These are phyloP conservation scores for Melanotaenia pygmaea DNA, from an alignment of 2,797 vertebrate genomes.

Conservation along the genomic window DNA sequence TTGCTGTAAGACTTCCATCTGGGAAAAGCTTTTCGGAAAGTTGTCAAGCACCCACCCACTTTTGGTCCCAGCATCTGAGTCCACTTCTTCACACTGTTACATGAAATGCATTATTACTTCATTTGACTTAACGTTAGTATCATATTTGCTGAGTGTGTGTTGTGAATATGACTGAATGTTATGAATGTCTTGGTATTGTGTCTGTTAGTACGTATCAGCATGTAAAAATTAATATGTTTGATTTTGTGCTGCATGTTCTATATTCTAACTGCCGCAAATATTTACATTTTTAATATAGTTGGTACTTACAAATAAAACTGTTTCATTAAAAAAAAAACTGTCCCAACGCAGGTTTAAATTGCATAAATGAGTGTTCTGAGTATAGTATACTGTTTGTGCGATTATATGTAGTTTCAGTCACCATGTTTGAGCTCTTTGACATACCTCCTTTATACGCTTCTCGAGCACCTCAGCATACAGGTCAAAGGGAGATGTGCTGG, in stretches of 20 bases:
- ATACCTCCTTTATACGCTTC: constrained; percentile 83
- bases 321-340: not conserved
- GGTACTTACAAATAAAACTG: not conserved
- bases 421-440: constrained; percentile 8
- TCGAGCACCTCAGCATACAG: constrained; percentile 80
- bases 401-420: not conserved
- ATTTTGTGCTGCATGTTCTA: not conserved
- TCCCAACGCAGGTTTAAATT: not conserved
- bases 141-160: not conserved
- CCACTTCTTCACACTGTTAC: constrained; percentile 76
- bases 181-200: not conserved
- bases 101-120: constrained; percentile 15
- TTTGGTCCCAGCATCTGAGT: constrained; percentile 70
- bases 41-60: constrained; percentile 95
- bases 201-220: not conserved
- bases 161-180: not conserved
- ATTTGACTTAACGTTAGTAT: not conserved
- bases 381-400: not conserved
- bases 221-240: not conserved
- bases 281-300: not conserved
- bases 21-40: constrained; percentile 82
- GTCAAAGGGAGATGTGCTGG: constrained; percentile 63
- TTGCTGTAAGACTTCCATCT: constrained; percentile 81
- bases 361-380: not conserved
- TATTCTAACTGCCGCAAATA: not conserved